A percentile compares a stretch with the other conserved stretches of the same genome.
These are phyloP conservation scores for Meandrina meandrites DNA, from an alignment of 92 coral and sea anemone species.

Conservation along the genomic window DNA sequence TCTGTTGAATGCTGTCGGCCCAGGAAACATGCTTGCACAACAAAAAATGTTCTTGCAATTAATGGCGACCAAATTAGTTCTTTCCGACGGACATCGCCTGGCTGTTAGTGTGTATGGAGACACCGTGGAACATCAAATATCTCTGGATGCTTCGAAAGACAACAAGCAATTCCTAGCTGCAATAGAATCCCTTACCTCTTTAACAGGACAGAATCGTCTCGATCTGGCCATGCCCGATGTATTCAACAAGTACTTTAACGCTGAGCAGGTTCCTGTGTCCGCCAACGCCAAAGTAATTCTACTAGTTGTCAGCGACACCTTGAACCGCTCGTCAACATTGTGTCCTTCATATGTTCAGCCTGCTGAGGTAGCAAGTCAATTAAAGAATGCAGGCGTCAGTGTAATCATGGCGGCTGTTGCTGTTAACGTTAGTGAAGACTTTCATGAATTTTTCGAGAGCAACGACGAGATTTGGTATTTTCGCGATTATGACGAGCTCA, in stretches of 20 bases:
- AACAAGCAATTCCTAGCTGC: neutral
- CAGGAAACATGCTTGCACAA: neutral
- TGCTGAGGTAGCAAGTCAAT: neutral
- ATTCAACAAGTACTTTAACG: neutral
- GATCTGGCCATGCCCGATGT: constrained; percentile 4
- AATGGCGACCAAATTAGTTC: constrained; percentile 2
- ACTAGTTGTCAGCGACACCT: constrained; percentile 1
- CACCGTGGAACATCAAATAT: neutral
- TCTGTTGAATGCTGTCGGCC: neutral
- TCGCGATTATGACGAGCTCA: constrained; percentile 12
- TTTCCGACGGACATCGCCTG: constrained; percentile 11
- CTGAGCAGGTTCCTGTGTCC: neutral
- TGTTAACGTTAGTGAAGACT: constrained; percentile 5
- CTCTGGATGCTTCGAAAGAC: neutral
- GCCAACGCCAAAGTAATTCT: constrained; percentile 1
- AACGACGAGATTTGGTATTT: constrained; percentile 24
- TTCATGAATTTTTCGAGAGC: neutral
- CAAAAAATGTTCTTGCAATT: constrained; percentile 23
- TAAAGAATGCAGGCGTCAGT: neutral
- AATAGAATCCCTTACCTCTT: neutral
- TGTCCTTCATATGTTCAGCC: constrained; percentile 27
- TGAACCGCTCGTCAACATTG: neutral
- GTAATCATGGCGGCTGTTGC: constrained; percentile 15
- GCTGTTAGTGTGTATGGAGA: constrained; percentile 1
- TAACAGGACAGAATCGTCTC: constrained; percentile 13